Evolutionary conservation across 2,888 invertebrate species (phyloP).

Genomic region (Eilema caniola): DNA sequence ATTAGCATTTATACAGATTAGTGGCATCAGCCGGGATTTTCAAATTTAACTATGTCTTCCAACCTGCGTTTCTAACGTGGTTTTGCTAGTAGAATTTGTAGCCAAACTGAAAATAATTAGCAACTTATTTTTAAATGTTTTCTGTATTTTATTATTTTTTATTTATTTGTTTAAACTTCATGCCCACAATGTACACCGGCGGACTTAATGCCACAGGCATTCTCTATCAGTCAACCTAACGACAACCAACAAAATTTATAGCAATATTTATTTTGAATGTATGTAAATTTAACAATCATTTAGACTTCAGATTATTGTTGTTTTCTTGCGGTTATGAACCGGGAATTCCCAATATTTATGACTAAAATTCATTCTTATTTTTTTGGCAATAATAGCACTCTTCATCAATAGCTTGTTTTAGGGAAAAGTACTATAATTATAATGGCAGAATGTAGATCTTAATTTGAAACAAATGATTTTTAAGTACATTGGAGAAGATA

Average conservation of each 20-base stretch:
- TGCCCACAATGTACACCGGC: no score
- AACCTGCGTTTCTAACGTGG: conserved; percentile 46
- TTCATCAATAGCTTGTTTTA: conserved; percentile 22
- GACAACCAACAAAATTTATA: no score
- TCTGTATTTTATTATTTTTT: neutral
- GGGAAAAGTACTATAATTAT: conserved; percentile 29
- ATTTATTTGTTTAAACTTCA: no score
- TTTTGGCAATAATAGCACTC: neutral
- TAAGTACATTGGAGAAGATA: neutral
- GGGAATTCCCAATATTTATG: neutral
- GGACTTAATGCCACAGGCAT: no score
- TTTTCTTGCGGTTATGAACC: conserved; percentile 20
- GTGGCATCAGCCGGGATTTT: conserved; percentile 33
- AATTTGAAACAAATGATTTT: neutral
- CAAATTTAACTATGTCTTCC: conserved; percentile 32
- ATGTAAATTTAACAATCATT: conserved; percentile 21
- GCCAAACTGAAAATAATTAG: conserved; percentile 14
- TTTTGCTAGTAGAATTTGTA: conserved; percentile 27
- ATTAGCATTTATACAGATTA: conserved; percentile 13
- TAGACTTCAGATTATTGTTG: conserved; percentile 40
- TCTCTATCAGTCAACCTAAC: no score
- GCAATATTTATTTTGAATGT: neutral
- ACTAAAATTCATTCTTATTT: neutral
- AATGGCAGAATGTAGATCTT: neutral
- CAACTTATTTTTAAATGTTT: neutral